Base-by-base conservation (phyloP, 2,888 invertebrate species). In the Noctua janthina region DNA sequence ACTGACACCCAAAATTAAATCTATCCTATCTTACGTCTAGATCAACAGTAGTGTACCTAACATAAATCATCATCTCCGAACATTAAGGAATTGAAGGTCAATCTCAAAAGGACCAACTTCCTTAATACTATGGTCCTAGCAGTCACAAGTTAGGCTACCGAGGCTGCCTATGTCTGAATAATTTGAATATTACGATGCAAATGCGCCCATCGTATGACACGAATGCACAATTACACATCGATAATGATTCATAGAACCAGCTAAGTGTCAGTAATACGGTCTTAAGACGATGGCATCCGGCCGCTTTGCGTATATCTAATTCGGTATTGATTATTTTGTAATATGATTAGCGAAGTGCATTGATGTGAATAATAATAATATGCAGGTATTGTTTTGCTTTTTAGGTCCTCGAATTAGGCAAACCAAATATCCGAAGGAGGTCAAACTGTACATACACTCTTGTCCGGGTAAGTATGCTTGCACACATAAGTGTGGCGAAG, bases 121-220 rank as follows among this genome's bases (percentile, higher is more conserved):
- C 91, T 82, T 66, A 74, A 23, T 3, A 39, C 73, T 87, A 82
- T 85, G 84, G 90, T 82, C 86, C 74, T 83, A 83, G 71, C 79
- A 66, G 35, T 49, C 51, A 77, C 70, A 86, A 85, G 51, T 90
- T 88, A 85, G 88, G 81, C 54, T 74, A 74, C 76, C 89, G 89
- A 91, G 90, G 89, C 74, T 84, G 15, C 11, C 20, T 66, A 15
- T n/a, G 70, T 39, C 68, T 81, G 82, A 64, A 77, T 86, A 86
- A 87, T 87, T 90, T 87, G 46, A 90, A 90, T 86, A 87, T 87
- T 77, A 74, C n/a, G 64, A 89, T 90, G 81, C 84, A 82, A 87
- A 88, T 88, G 79, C n/a, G 64, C 59, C 56, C 74, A 79, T 64
- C 66, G 59, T 78, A 83, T 83, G 89, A 86, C 72, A 71, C 81